phyloP scores from a whole-genome alignment of 2,113 vertebrate species.

The Barbus barbus region DNA sequence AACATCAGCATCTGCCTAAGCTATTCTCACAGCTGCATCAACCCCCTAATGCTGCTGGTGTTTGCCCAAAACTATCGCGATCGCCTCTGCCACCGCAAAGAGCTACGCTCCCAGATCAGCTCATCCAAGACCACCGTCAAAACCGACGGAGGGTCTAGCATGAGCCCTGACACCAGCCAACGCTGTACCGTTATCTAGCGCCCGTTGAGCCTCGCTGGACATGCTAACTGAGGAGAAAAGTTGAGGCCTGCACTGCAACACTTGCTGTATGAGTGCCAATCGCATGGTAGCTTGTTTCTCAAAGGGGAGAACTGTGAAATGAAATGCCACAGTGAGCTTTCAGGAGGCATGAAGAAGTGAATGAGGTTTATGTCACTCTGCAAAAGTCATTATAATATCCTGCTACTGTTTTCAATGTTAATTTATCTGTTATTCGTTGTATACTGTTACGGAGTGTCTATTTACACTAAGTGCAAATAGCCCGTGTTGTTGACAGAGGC shows the following conservation, averaged over 20 bases:
- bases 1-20: conserved; percentile 82
- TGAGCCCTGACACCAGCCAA: conserved; percentile 60
- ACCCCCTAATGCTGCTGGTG: conserved; percentile 79
- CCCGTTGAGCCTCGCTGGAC: neutral
- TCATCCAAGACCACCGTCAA: conserved; percentile 73
- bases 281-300: neutral
- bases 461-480: too few relatives aligned
- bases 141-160: conserved; percentile 65
- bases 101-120: conserved; percentile 59
- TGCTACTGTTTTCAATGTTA: neutral
- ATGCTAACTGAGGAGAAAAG: neutral
- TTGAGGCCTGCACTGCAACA: neutral
- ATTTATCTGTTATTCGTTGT: neutral
- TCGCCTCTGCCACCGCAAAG: conserved; percentile 68
- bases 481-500: too few relatives aligned
- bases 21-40: conserved; percentile 84
- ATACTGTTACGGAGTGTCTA: neutral
- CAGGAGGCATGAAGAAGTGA: neutral
- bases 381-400: neutral
- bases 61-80: conserved; percentile 81
- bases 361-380: neutral
- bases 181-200: conserved; percentile 66
- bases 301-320: conserved; percentile 27
- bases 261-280: neutral
- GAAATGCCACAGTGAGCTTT: neutral